Percentiles rank a stretch among this genome's conserved stretches.
Evolutionary conservation across 2,113 vertebrate species (phyloP).

Genomic region (Sarotherodon lohbergeri): DNA sequence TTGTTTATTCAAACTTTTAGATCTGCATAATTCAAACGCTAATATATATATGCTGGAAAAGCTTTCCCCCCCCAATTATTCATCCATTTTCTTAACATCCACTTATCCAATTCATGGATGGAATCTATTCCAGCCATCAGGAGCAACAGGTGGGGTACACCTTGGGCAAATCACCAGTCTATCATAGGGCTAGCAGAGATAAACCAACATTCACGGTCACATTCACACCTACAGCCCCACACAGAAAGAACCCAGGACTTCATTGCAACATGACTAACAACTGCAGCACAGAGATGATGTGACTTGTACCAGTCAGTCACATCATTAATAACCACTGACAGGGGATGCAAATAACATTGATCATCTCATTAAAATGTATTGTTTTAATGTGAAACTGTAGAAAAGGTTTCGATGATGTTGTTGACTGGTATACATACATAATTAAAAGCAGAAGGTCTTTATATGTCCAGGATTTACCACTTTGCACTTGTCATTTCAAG

Average conservation of each 20-base stretch:
- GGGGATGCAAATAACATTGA: neutral
- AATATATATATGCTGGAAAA: neutral
- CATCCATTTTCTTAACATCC: neutral
- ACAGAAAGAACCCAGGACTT: neutral
- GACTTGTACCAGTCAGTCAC: neutral
- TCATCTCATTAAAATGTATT: neutral
- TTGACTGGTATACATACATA: neutral
- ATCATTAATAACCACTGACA: neutral
- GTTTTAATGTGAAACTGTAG: neutral
- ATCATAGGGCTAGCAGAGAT: neutral
- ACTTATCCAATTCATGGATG: neutral
- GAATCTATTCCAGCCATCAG: rapidly evolving
- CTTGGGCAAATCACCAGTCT: neutral
- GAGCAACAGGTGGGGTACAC: neutral
- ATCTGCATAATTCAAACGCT: neutral
- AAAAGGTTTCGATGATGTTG: neutral
- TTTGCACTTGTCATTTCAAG: neutral
- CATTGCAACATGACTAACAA: neutral
- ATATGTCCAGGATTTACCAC: neutral
- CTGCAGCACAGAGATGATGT: rapidly evolving
- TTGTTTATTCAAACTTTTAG: neutral
- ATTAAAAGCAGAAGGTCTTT: neutral
- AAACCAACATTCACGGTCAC: rapidly evolving
- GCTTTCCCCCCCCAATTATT: neutral
- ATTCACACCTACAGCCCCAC: neutral